These are phyloP conservation scores for Blera fallax DNA, from an alignment of 2,888 invertebrate genomes.

Conservation along the genomic window DNA sequence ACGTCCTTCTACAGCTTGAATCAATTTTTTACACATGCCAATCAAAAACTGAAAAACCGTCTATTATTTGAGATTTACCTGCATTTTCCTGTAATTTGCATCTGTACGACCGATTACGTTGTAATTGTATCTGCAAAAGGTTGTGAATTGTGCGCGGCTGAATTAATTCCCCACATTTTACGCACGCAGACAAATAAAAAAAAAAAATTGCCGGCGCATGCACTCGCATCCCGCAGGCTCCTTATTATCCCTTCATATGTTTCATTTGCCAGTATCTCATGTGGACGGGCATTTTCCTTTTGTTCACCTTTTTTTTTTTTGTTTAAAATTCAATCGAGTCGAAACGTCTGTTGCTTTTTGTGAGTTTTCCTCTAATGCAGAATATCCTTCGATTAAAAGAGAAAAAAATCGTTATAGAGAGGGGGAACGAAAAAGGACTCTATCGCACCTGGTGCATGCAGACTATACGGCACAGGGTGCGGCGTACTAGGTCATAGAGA, in stretches of 20 bases:
- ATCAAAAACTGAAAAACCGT: not conserved
- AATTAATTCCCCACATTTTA: conserved; percentile 47
- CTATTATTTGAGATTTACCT: not conserved
- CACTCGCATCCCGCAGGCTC: conserved; percentile 49
- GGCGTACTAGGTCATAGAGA: conserved; percentile 40
- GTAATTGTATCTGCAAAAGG: conserved; percentile 20
- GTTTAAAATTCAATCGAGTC: conserved; percentile 64
- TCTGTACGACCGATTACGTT: conserved; percentile 31
- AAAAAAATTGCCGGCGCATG: conserved; percentile 20
- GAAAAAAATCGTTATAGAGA: conserved; percentile 10
- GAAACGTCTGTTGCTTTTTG: conserved; percentile 68
- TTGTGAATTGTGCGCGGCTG: not conserved
- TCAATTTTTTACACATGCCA: too few relatives aligned
- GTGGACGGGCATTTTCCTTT: conserved; percentile 34
- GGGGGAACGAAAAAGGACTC: conserved; percentile 39
- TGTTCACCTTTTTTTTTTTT: conserved; percentile 36
- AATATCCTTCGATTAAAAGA: conserved; percentile 43
- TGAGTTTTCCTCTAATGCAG: conserved; percentile 43
- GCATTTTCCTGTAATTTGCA: conserved; percentile 27
- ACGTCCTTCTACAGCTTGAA: too few relatives aligned
- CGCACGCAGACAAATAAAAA: not conserved
- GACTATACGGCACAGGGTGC: conserved; percentile 33
- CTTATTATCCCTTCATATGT: conserved; percentile 51
- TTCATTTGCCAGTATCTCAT: conserved; percentile 41
- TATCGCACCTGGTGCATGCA: conserved; percentile 68